Base-by-base conservation (phyloP, 2,888 invertebrate genomes). In the Trachelus stipa region DNA sequence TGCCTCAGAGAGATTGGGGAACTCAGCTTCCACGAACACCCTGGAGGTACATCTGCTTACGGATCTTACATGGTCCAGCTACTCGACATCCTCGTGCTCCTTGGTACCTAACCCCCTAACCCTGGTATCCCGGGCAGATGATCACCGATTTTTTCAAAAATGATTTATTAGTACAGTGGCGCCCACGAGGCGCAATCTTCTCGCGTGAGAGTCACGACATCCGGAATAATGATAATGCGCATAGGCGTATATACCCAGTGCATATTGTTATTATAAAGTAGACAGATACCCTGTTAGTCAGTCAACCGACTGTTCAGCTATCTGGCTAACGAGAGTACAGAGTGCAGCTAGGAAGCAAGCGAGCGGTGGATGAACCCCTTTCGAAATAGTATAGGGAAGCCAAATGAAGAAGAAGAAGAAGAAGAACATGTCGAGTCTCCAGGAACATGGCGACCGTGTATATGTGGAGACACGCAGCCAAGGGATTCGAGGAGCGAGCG, bases 141-240 rank as follows among this genome's bases (percentile, higher is more conserved):
- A 85, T 84, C 85, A 82, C 81, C 83, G 82, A 83, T 84, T 79
- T 79, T 82, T 76, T 68, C 77, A 74, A 80, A 83, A 83, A 81
- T 85, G 85, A 85, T 85, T 85, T 85, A 85, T 85, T 82, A 81
- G 82, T 81, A 81, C 80, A 82, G 80, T 76, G 83, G 83, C 85
- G 85, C 71, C 33, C 31, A 34, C 31, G 31, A 23, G 23, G 71
- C 33, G 71, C 11, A 56, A 56, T 56, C 56, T 15, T 23, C 56
- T 56, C 23, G 23, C 23, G 56, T 2, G 56, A 56, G 56, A 56
- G 56, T 56, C 56, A 23, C 56, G 56, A 56, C 56, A 56, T 56
- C 56, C 56, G 56, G 56, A 56, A 56, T 56, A 56, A 56, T 9
- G 23, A 23, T 56, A 23, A 56, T 9, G 9, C 23, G 23, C 56